Conservation (phyloP, 2,797 vertebrate genomes). For the Cacajao melanocephalus region DNA sequence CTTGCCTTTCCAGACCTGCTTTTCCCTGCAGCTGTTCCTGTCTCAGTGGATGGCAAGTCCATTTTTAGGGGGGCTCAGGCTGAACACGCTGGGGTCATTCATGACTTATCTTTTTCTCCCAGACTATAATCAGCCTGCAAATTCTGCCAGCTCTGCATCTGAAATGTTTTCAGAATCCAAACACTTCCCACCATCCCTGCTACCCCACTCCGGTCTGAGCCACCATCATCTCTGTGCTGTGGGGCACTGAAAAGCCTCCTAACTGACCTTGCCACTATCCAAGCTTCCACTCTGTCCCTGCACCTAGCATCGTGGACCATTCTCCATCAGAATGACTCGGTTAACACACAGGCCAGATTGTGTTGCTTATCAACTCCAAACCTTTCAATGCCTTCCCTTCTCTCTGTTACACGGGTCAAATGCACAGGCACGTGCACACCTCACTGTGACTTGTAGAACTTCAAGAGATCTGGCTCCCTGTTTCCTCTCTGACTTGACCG, state of each 20-base stretch:
- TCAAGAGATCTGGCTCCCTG: not conserved
- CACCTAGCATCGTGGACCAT: fast-evolving
- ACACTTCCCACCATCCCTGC: not conserved
- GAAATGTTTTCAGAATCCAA: not conserved
- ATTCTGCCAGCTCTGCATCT: not conserved
- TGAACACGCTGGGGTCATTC: not conserved
- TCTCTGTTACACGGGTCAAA: not conserved
- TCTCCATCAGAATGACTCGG: not conserved
- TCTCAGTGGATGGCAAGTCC: not conserved
- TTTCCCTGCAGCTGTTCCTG: too few relatives aligned
- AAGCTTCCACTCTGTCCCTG: not conserved
- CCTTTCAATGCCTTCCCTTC: not conserved
- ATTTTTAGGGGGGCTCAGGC: not conserved
- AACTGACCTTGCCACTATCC: not conserved
- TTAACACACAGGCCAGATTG: not conserved
- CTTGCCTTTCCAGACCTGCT: not conserved
- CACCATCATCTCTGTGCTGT: too few relatives aligned
- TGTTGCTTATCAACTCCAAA: not conserved
- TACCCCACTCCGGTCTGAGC: not conserved
- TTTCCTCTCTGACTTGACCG: not conserved
- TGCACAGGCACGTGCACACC: not conserved
- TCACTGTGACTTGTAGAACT: not conserved
- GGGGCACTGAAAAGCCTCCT: not conserved
- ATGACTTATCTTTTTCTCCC: not conserved
- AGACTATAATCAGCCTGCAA: not conserved